Evolutionary conservation across 2,113 vertebrate genomes (phyloP).

Genomic region (Choloepus hoffmanni): DNA sequence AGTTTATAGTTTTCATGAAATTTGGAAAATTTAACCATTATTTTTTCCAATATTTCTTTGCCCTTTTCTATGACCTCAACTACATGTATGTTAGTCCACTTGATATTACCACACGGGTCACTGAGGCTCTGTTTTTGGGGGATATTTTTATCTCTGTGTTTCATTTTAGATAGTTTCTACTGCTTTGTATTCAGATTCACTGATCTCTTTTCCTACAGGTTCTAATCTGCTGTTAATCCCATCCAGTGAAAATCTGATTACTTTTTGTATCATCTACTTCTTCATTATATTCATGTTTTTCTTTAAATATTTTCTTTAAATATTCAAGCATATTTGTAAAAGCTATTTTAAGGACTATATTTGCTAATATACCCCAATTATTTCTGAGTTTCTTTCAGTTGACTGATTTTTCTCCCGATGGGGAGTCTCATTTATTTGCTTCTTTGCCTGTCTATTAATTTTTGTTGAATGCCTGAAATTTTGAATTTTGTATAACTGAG

Average conservation of each 20-base stretch:
- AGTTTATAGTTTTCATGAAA: slow-evolving; percentile 28
- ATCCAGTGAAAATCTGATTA: background rate
- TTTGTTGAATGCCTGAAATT: background rate
- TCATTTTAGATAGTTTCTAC: background rate
- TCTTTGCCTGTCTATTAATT: background rate
- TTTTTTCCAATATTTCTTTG: slow-evolving; percentile 61
- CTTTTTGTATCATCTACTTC: background rate
- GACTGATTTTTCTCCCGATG: slow-evolving; percentile 8
- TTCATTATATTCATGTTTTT: background rate
- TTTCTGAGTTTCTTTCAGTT: slow-evolving; percentile 1
- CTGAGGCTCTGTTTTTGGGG: background rate
- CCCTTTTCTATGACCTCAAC: background rate
- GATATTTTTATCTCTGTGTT: background rate
- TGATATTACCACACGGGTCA: background rate
- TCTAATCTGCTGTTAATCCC: background rate
- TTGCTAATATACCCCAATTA: background rate
- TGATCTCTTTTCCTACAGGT: background rate
- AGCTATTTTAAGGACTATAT: background rate
- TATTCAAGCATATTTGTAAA: background rate
- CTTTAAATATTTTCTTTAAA: slow-evolving; percentile 33
- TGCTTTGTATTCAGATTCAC: slow-evolving; percentile 22
- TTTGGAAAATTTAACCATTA: slow-evolving; percentile 13
- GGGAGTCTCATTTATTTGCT: background rate
- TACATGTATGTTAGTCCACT: background rate
- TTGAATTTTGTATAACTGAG: background rate